These are phyloP conservation scores for Talpa occidentalis DNA, from an alignment of 2,113 vertebrate species.

Conservation along the genomic window DNA sequence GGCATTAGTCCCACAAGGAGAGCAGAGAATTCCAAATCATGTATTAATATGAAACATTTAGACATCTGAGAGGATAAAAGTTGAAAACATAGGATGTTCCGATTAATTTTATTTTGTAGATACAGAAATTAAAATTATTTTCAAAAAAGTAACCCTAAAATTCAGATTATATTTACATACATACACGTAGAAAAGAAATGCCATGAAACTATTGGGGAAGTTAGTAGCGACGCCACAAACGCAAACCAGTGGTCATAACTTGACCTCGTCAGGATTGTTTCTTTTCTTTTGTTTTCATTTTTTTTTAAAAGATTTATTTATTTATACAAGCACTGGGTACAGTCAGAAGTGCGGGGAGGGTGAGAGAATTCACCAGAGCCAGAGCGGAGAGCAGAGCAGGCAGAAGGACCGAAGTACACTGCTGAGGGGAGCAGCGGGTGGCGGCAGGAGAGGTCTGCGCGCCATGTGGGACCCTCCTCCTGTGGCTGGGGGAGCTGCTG, in stretches of 20 bases:
- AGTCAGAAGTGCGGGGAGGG: no score
- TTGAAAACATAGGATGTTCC: neutral
- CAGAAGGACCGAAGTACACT: no score
- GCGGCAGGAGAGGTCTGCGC: no score
- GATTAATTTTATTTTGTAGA: neutral
- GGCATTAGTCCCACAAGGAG: neutral
- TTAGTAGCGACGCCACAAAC: neutral
- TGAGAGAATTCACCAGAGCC: no score
- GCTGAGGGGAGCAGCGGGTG: no score
- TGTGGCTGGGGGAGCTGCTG: no score
- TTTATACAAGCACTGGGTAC: no score
- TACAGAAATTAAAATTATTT: neutral
- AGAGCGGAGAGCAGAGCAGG: no score
- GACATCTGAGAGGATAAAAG: slow-evolving; percentile 3
- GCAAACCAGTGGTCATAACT: neutral
- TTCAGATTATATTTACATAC: no score
- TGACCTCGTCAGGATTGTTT: neutral
- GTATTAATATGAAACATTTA: neutral
- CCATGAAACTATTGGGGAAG: neutral
- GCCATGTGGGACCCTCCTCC: no score
- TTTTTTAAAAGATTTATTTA: no score
- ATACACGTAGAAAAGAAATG: neutral
- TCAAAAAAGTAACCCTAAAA: neutral
- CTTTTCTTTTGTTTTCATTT: no score
- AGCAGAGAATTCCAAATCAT: neutral